phyloP scores from a whole-genome alignment of 2,888 invertebrate genomes.

The Meiosimyza platycephala region DNA sequence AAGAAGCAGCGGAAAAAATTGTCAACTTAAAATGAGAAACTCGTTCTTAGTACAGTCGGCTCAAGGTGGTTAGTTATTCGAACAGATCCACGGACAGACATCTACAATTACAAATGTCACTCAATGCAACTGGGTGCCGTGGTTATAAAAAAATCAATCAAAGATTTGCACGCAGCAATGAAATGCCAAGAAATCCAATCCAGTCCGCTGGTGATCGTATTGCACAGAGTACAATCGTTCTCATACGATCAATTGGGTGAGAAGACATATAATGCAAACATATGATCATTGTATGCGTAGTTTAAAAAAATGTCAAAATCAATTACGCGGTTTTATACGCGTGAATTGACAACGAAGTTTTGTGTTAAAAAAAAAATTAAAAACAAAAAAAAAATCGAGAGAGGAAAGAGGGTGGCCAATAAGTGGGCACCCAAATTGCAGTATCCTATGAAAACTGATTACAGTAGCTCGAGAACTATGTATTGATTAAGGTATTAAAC shows the following conservation, averaged over 20 bases:
- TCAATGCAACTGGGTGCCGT: conserved; percentile 2
- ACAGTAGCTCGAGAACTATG: neutral
- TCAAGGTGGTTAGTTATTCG: conserved; percentile 1
- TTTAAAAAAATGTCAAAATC: conserved; percentile 54
- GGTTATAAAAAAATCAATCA: conserved; percentile 31
- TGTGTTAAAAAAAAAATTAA: conserved; percentile 33
- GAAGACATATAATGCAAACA: neutral
- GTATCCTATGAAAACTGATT: neutral
- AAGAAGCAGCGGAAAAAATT: neutral
- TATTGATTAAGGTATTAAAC: conserved; percentile 19
- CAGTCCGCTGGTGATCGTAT: neutral
- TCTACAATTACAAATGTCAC: conserved; percentile 33
- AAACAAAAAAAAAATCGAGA: neutral
- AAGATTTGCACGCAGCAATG: conserved; percentile 18
- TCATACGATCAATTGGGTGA: conserved; percentile 1
- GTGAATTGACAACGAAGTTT: conserved; percentile 52
- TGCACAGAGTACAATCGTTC: neutral
- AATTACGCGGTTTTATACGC: conserved; percentile 53
- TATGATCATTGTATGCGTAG: conserved; percentile 6
- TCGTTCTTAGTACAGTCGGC: conserved; percentile 23
- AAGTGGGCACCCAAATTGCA: neutral
- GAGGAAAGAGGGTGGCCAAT: conserved; percentile 40
- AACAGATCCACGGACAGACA: conserved; percentile 26
- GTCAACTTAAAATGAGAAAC: conserved; percentile 30
- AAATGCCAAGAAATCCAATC: conserved; percentile 6